phyloP scores from a whole-genome alignment of 2,797 vertebrate species.

The Rallus crepitans region DNA sequence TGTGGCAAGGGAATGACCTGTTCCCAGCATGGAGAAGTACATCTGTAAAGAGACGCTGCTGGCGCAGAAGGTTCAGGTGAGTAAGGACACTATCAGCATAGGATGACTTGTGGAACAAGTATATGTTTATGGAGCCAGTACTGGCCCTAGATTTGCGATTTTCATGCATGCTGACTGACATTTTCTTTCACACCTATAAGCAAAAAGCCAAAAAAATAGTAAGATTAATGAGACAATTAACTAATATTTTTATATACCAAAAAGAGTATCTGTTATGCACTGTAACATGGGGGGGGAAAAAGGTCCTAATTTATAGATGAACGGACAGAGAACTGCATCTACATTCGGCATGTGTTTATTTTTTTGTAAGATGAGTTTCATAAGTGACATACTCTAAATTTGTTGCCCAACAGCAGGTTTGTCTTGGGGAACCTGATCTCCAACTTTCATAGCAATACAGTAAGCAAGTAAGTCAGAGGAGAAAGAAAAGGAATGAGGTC shows the following conservation, averaged over 20 bases:
- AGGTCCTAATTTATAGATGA: background rate
- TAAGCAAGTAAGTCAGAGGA: conserved; percentile 43
- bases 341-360: background rate
- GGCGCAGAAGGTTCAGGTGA: conserved; percentile 93
- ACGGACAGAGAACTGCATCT: conserved; percentile 13
- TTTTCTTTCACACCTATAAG: conserved; percentile 93
- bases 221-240: background rate
- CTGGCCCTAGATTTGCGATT: conserved; percentile 97
- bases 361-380: conserved; percentile 46
- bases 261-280: background rate
- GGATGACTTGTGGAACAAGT: conserved; percentile 97
- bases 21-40: conserved; percentile 95
- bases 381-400: conserved; percentile 48
- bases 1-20: conserved; percentile 96
- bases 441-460: conserved; percentile 59
- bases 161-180: conserved; percentile 98
- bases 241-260: background rate
- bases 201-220: conserved; percentile 11
- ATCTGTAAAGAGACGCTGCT: conserved; percentile 96
- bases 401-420: conserved; percentile 74
- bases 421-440: conserved; percentile 80
- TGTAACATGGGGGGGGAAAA: background rate
- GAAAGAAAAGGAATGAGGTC: conserved; percentile 31
- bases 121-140: conserved; percentile 98
- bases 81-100: conserved; percentile 98